phyloP scores from a whole-genome alignment of 2,797 vertebrate species.

The Urocyon cinereoargenteus region DNA sequence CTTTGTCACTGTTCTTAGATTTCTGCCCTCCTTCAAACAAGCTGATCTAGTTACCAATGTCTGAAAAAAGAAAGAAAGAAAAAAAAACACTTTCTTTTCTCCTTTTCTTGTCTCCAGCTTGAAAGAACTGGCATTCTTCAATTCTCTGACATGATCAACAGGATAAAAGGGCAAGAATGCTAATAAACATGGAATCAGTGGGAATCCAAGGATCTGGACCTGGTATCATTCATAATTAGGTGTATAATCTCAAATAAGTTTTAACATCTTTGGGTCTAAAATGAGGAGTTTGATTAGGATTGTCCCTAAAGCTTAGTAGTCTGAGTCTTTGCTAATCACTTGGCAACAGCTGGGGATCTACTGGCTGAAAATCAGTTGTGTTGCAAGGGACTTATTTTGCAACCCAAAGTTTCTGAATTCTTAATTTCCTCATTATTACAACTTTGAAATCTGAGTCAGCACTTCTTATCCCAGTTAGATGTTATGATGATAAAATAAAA shows the following conservation, averaged over 20 bases:
- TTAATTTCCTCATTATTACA: constrained; percentile 30
- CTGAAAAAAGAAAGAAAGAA: background rate
- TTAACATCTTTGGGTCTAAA: background rate
- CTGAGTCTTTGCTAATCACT: background rate
- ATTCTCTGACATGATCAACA: background rate
- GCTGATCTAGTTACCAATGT: background rate
- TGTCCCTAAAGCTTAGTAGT: background rate
- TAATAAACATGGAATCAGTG: background rate
- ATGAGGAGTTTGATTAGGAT: background rate
- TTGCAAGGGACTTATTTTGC: constrained; percentile 36
- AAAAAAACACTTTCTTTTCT: background rate
- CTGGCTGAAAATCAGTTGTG: background rate
- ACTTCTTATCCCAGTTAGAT: constrained; percentile 28
- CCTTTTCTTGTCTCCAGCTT: background rate
- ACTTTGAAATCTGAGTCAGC: constrained; percentile 33
- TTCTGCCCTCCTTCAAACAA: constrained; percentile 16
- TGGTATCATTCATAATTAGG: background rate
- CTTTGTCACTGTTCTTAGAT: background rate
- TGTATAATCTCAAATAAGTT: background rate
- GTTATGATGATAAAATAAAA: constrained; percentile 28
- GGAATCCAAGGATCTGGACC: background rate
- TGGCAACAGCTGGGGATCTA: background rate
- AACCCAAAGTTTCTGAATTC: constrained; percentile 33
- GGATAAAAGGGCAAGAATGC: background rate
- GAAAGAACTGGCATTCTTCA: background rate